A percentile compares a stretch with the other conserved stretches of the same genome.
These are phyloP conservation scores for Alouatta palliata DNA, from an alignment of 2,113 vertebrate species.

Conservation along the genomic window DNA sequence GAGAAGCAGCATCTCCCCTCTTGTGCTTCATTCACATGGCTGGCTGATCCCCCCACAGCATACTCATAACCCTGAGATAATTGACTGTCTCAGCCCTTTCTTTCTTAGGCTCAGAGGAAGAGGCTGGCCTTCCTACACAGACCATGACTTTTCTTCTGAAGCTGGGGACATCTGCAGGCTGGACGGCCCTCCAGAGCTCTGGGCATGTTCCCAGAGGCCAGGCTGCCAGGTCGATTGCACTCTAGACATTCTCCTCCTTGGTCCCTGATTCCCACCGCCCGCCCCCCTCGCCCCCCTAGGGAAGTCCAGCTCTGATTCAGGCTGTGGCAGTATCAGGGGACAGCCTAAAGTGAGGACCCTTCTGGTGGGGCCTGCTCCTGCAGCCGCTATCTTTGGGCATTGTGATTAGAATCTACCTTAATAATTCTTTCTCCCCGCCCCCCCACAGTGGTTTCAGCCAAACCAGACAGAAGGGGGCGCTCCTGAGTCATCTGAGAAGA, in stretches of 20 bases:
- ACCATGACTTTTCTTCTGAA: conserved; percentile 17
- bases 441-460: background rate
- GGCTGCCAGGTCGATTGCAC: background rate
- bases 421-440: background rate
- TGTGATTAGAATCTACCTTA: background rate
- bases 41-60: background rate
- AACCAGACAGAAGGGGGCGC: conserved; percentile 62
- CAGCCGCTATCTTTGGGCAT: background rate
- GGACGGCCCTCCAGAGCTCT: background rate
- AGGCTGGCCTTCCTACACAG: background rate
- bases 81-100: background rate
- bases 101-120: background rate
- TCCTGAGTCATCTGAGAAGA: conserved; percentile 57
- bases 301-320: background rate
- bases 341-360: background rate
- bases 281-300: background rate
- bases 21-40: background rate
- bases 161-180: background rate
- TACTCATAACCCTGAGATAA: background rate
- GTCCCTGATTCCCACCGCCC: too few relatives aligned
- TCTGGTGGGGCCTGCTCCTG: background rate
- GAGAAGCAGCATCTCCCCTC: background rate
- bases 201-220: background rate
- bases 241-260: background rate
- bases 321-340: background rate